These are phyloP conservation scores for Piaya cayana DNA, from an alignment of 2,113 vertebrate genomes.

Conservation along the genomic window DNA sequence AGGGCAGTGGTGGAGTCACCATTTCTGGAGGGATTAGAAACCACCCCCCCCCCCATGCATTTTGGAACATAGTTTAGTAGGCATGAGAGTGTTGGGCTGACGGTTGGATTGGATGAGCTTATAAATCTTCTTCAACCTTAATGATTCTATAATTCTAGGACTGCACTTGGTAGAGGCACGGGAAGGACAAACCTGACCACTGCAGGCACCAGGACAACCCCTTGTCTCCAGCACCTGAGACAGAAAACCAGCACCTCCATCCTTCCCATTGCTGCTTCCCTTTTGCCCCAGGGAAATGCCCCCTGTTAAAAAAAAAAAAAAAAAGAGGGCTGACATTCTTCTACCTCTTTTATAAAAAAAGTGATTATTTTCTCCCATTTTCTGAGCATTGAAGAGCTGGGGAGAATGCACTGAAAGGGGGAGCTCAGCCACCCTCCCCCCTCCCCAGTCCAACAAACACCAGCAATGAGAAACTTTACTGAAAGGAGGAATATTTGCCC, in stretches of 20 bases:
- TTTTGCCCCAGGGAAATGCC: neutral
- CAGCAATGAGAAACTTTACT: accelerated
- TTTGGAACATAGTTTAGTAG: too few relatives aligned
- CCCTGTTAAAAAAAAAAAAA: neutral
- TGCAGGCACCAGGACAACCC: accelerated
- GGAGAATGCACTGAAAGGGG: neutral
- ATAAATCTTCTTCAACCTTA: too few relatives aligned
- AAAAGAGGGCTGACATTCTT: neutral
- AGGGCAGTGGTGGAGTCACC: too few relatives aligned
- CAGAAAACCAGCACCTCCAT: neutral
- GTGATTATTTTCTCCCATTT: neutral
- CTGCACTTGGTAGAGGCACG: neutral
- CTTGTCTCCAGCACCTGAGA: neutral
- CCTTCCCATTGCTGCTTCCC: neutral
- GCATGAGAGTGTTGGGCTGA: too few relatives aligned
- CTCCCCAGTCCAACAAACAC: neutral
- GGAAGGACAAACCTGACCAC: neutral
- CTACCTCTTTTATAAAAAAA: neutral
- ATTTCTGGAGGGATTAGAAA: too few relatives aligned
- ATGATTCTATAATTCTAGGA: too few relatives aligned
- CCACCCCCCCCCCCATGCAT: too few relatives aligned
- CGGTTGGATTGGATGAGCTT: too few relatives aligned
- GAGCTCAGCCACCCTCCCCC: too few relatives aligned
- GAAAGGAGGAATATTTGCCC: neutral
- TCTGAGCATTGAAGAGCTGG: neutral